Percentiles rank a stretch among this genome's conserved stretches.
Conservation (phyloP, 2,797 vertebrate species). For the Sebastes cheni region DNA sequence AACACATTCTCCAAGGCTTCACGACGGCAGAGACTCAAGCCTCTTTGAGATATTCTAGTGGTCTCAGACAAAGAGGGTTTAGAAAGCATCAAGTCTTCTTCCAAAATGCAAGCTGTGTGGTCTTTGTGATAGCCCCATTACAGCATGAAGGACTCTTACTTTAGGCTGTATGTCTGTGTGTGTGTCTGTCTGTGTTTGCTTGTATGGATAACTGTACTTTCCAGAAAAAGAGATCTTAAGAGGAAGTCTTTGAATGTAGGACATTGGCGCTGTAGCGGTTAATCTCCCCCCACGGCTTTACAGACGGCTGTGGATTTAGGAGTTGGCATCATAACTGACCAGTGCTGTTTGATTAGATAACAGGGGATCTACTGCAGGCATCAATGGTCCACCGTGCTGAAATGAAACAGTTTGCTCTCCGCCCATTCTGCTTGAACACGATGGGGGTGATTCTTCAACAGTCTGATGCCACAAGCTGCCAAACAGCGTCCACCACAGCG, state of each 20-base stretch:
- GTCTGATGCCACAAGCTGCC: conserved; percentile 76
- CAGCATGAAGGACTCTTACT: conserved; percentile 80
- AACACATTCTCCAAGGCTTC: conserved; percentile 61
- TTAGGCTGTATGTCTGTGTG: conserved; percentile 72
- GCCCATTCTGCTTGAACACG: conserved; percentile 74
- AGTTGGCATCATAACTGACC: conserved; percentile 83
- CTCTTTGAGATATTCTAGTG: conserved; percentile 74
- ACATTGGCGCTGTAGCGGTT: conserved; percentile 80
- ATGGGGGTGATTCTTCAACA: conserved; percentile 76
- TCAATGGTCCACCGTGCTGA: conserved; percentile 78
- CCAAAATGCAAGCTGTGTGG: conserved; percentile 83
- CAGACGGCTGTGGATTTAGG: conserved; percentile 82
- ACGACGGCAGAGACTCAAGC: conserved; percentile 58
- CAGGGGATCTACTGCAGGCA: conserved; percentile 80
- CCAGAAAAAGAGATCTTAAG: conserved; percentile 82
- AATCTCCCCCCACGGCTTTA: conserved; percentile 84
- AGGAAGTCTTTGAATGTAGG: conserved; percentile 84
- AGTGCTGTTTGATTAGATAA: conserved; percentile 87
- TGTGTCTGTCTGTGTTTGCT: conserved; percentile 72
- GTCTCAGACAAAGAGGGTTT: conserved; percentile 71
- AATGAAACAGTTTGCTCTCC: conserved; percentile 79
- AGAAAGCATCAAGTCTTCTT: conserved; percentile 78
- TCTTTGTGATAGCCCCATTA: conserved; percentile 82
- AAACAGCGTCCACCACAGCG: conserved; percentile 70
- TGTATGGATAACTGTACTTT: conserved; percentile 80